Percentiles rank a stretch among this genome's conserved stretches.
These are phyloP conservation scores for Scomber japonicus DNA, from an alignment of 2,113 vertebrate genomes.

Conservation along the genomic window DNA sequence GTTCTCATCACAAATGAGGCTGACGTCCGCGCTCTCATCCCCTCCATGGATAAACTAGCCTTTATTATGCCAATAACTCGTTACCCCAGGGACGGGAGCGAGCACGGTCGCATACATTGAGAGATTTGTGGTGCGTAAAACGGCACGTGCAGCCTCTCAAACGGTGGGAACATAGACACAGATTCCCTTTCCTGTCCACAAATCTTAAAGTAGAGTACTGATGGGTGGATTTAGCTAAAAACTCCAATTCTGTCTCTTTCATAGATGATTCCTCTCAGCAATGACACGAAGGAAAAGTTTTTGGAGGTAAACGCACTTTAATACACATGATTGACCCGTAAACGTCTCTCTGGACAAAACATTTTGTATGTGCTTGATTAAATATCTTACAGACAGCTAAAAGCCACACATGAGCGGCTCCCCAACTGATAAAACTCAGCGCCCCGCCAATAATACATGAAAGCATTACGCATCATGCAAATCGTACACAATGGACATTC, in stretches of 20 bases:
- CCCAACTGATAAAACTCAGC: slow-evolving; percentile 98
- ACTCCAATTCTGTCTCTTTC: not conserved
- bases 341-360: slow-evolving; percentile 86
- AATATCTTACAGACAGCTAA: slow-evolving; percentile 70
- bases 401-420: slow-evolving; percentile 62
- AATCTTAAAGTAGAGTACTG: not conserved
- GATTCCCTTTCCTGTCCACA: not conserved
- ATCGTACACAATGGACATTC: slow-evolving; percentile 88
- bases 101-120: slow-evolving; percentile 75
- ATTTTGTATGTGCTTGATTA: slow-evolving; percentile 77
- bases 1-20: slow-evolving; percentile 81
- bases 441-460: slow-evolving; percentile 83
- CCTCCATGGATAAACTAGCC: slow-evolving; percentile 76
- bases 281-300: slow-evolving; percentile 48
- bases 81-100: slow-evolving; percentile 69
- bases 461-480: slow-evolving; percentile 91
- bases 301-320: slow-evolving; percentile 86
- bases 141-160: slow-evolving; percentile 20
- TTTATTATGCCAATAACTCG: slow-evolving; percentile 77
- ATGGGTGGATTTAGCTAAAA: not conserved
- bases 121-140: slow-evolving; percentile 30
- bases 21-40: slow-evolving; percentile 71
- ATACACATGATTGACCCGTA: slow-evolving; percentile 95
- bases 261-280: slow-evolving; percentile 23
- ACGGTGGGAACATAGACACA: not conserved